phyloP scores from a whole-genome alignment of 2,113 vertebrate species.

The Rissa tridactyla region DNA sequence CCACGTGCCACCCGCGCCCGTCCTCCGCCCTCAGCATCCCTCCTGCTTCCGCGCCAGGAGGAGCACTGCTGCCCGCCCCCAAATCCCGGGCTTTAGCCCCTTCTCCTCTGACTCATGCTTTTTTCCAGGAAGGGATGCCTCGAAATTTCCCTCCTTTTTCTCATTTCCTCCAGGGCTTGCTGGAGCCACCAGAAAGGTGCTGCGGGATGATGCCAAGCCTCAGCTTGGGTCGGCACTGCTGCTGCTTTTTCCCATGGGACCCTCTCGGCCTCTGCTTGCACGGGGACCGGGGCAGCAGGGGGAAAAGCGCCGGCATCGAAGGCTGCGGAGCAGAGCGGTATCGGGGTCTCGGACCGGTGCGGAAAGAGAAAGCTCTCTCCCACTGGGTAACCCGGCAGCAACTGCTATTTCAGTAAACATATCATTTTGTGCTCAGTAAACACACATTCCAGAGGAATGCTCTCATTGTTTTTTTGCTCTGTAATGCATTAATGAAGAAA shows the following conservation, averaged over 20 bases:
- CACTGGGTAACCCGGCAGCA: slow-evolving; percentile 74
- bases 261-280: background rate
- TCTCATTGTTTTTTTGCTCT: slow-evolving; percentile 75
- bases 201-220: background rate
- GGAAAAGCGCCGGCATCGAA: background rate
- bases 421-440: slow-evolving; percentile 75
- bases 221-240: background rate
- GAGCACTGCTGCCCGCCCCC: fast-evolving
- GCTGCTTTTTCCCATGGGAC: background rate
- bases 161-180: background rate
- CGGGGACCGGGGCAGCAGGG: fast-evolving
- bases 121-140: background rate
- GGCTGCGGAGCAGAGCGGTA: background rate
- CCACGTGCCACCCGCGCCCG: background rate
- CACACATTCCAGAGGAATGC: slow-evolving; percentile 73
- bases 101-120: background rate
- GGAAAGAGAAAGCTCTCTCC: slow-evolving; percentile 71
- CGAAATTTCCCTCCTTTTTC: background rate
- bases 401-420: slow-evolving; percentile 77
- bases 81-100: background rate
- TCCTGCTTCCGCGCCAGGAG: fast-evolving
- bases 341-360: background rate
- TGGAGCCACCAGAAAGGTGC: background rate
- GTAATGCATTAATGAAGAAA: slow-evolving; percentile 77
- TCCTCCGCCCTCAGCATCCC: background rate